Evolutionary conservation across 2,113 vertebrate species (phyloP).

Genomic region (Platysternon megacephalum): DNA sequence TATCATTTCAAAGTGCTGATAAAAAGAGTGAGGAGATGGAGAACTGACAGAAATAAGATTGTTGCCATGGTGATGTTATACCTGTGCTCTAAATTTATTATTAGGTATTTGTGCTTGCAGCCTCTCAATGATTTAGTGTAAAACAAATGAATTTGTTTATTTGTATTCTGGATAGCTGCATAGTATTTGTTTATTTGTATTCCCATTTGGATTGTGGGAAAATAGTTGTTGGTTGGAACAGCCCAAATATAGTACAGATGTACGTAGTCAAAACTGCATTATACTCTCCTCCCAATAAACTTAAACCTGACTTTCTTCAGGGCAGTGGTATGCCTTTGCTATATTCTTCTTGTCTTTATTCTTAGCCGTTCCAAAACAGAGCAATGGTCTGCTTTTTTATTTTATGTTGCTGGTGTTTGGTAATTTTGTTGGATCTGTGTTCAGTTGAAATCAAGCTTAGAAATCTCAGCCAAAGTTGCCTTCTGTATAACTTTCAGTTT

Average conservation of each 20-base stretch:
- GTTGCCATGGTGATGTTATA: not conserved
- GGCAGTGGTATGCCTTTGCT: not conserved
- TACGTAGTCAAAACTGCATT: not conserved
- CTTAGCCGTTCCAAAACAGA: not conserved
- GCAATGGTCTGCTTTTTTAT: not conserved
- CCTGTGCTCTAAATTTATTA: not conserved
- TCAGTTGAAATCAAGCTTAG: not conserved
- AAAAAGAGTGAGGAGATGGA: not conserved
- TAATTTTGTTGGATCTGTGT: not conserved
- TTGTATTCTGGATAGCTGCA: not conserved
- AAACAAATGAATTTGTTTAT: not conserved
- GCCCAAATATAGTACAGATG: slow-evolving; percentile 35
- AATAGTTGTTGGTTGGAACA: not conserved
- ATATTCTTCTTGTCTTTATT: not conserved
- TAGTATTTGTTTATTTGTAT: not conserved
- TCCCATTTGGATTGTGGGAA: slow-evolving; percentile 25
- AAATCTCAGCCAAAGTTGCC: not conserved
- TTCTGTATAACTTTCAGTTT: not conserved
- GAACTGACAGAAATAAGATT: not conserved
- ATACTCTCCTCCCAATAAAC: not conserved
- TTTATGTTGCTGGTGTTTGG: not conserved
- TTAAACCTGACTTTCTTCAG: not conserved
- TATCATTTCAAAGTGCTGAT: not conserved
- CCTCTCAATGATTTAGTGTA: not conserved
- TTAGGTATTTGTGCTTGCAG: not conserved